These are phyloP conservation scores for Acleris emargana DNA, from an alignment of 2,888 invertebrate species.

Conservation along the genomic window DNA sequence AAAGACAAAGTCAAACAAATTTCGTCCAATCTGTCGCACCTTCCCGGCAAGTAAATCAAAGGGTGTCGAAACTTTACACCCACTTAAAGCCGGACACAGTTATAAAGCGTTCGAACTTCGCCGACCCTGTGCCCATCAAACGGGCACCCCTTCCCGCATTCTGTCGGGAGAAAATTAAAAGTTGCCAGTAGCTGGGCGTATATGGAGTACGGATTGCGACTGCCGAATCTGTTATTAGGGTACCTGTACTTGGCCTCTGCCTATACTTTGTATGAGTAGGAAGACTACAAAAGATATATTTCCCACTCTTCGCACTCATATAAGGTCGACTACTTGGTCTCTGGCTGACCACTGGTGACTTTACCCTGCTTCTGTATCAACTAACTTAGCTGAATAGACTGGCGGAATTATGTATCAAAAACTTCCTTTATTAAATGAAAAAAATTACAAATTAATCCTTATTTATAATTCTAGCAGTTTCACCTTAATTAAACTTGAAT, in stretches of 20 bases:
- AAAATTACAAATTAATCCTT: too few species aligned
- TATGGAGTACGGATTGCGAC: slow-evolving; percentile 45
- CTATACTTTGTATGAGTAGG: too few species aligned
- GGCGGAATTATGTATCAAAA: too few species aligned
- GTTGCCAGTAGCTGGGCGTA: slow-evolving; percentile 62
- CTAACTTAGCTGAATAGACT: not conserved
- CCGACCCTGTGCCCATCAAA: slow-evolving; percentile 79
- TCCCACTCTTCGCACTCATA: too few species aligned
- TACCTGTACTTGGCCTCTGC: too few species aligned
- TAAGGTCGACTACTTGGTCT: too few species aligned
- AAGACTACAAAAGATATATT: too few species aligned
- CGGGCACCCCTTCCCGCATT: slow-evolving; percentile 76
- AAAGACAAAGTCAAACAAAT: slow-evolving; percentile 70
- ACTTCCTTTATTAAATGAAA: too few species aligned
- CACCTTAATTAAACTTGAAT: slow-evolving; percentile 11
- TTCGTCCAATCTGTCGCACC: slow-evolving; percentile 65
- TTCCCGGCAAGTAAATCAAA: slow-evolving; percentile 82
- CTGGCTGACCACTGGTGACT: too few species aligned
- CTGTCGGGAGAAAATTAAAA: slow-evolving; percentile 76
- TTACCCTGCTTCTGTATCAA: slow-evolving; percentile 1
- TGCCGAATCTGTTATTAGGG: not conserved
- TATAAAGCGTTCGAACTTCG: slow-evolving; percentile 83
- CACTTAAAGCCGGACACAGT: slow-evolving; percentile 84
- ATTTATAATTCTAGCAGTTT: not conserved
- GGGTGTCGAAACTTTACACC: slow-evolving; percentile 84